These are phyloP conservation scores for Leptothorax acervorum DNA, from an alignment of 2,888 invertebrate species.

Conservation along the genomic window DNA sequence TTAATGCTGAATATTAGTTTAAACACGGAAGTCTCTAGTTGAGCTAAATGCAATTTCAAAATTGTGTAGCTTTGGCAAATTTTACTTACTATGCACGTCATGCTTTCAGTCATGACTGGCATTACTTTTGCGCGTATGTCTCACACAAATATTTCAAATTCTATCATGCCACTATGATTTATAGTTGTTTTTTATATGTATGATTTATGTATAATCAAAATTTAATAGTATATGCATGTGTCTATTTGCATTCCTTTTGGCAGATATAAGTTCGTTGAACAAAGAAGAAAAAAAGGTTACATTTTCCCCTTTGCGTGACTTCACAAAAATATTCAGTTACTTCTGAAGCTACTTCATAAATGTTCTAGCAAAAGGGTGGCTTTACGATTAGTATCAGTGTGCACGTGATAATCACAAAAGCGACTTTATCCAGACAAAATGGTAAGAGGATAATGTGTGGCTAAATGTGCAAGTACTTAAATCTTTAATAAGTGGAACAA, in stretches of 20 bases:
- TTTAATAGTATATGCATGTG: neutral
- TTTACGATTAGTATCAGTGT: slow-evolving; percentile 42
- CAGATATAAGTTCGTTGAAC: neutral
- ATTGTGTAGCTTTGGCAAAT: slow-evolving; percentile 26
- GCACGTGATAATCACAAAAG: slow-evolving; percentile 40
- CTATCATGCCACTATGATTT: neutral
- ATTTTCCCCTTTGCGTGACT: neutral
- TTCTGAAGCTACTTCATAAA: neutral
- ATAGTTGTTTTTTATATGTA: neutral
- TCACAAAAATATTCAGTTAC: slow-evolving; percentile 7
- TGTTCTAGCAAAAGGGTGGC: neutral
- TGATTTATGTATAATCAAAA: neutral
- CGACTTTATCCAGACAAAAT: slow-evolving; percentile 17
- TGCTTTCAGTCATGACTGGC: slow-evolving; percentile 2
- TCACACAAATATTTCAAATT: neutral
- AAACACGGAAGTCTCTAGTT: slow-evolving; percentile 16
- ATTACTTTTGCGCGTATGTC: neutral
- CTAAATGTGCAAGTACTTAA: slow-evolving; percentile 64
- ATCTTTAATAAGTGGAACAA: slow-evolving; percentile 71
- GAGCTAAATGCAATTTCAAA: slow-evolving; percentile 21
- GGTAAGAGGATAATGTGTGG: slow-evolving; percentile 26
- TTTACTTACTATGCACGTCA: slow-evolving; percentile 20
- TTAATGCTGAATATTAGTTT: slow-evolving; percentile 37
- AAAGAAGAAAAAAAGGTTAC: neutral
- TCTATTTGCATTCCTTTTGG: neutral